Evolutionary conservation across 2,797 vertebrate species (phyloP), one percentile per base, ranked within the genome.

Genomic region (Mormyrus hasselquistii): DNA sequence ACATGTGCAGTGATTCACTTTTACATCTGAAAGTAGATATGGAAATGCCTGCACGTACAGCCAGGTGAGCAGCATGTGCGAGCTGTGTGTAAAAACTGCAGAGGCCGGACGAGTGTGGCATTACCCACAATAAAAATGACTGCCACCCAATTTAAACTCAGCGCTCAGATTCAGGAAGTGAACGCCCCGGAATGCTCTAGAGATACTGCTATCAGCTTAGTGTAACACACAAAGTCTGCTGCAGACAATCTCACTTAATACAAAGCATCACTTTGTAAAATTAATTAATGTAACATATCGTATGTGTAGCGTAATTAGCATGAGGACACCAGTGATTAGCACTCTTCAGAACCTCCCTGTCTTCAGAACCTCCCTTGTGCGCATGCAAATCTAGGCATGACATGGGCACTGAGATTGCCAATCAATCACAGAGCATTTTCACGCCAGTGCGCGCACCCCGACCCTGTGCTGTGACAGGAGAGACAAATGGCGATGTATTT

Each of bases 401-500:
- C 92, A 91, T 84, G 89, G 91, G 89, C 86, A 91, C 65, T 89
- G 88, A 92, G 90, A 93, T 91, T 92, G 90, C 87, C 93, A 85
- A 93, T 95, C 94, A 92, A 92, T 95, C 93, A 94, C 57, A 25
- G 62, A 7, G 57, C 82, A 76, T 90, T 91, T 90, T 88, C 65
- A 88, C 57, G 1, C 57, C 6, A 44, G 50, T 90, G 25, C 44
- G 8, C 50, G 4, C 34, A 87, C 87, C 82, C 87, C 82, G 22
- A 88, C 76, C 62, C 62, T 7, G 76, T 50, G 87, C 86, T 88
- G 88, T 91, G 93, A 92, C 93, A 92, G 92, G 53, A 16, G 91
- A 94, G 94, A 95, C 88, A 90, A 91, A 96, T 95, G 89, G 94
- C 85, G 91, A 92, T 91, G 93, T 94, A 94, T 95, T 95, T 94